Conservation (phyloP, 2,113 vertebrate genomes). For the Heterocephalus glaber region DNA sequence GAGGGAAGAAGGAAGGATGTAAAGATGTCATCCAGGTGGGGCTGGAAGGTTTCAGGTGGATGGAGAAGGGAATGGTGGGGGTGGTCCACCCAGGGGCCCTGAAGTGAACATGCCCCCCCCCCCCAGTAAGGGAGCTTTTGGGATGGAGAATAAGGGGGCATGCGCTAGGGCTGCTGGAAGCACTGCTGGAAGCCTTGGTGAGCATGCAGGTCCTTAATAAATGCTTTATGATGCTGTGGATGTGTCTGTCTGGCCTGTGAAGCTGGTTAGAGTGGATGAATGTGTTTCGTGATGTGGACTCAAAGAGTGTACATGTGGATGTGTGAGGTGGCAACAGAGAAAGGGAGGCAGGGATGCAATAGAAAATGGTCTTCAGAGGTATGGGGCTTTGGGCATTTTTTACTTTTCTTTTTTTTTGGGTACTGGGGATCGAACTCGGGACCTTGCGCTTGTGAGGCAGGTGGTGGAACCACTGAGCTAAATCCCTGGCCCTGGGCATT, state of each 20-base stretch:
- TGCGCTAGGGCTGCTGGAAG: neutral
- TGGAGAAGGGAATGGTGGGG: neutral
- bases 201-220: neutral
- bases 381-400: neutral
- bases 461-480: too few species aligned
- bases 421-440: too few species aligned
- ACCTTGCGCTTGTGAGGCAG: too few species aligned
- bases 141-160: neutral
- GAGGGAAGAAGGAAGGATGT: constrained; percentile 69
- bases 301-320: neutral
- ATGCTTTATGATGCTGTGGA: constrained; percentile 12
- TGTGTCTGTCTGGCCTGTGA: constrained; percentile 27
- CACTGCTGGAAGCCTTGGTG: neutral
- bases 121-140: neutral
- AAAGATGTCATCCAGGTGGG: constrained; percentile 72
- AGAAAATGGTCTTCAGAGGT: neutral
- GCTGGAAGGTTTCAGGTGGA: constrained; percentile 58
- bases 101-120: too few species aligned
- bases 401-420: too few species aligned
- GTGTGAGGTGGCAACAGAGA: neutral
- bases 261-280: constrained; percentile 32
- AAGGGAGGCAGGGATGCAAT: neutral
- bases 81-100: neutral
- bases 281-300: constrained; percentile 31
- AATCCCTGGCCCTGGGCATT: too few species aligned